These are phyloP conservation scores for Falco cherrug DNA, from an alignment of 2,797 vertebrate genomes.

Conservation along the genomic window DNA sequence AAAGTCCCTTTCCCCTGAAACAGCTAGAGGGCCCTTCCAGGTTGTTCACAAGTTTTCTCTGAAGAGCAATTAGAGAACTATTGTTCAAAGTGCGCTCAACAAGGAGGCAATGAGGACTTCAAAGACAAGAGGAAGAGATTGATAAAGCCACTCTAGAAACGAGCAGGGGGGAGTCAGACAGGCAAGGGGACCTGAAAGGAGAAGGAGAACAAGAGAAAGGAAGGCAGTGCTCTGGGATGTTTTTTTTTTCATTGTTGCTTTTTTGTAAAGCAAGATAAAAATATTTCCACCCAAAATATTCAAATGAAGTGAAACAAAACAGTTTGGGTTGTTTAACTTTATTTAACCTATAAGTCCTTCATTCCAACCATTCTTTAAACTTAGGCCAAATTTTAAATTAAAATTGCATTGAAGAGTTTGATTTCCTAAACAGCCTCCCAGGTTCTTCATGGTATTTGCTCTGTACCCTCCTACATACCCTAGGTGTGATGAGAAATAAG, in stretches of 20 bases:
- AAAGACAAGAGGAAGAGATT: conserved; percentile 30
- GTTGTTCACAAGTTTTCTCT: conserved; percentile 37
- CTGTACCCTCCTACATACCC: not conserved
- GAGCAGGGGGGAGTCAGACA: conserved; percentile 7
- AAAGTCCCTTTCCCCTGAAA: not conserved
- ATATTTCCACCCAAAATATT: not conserved
- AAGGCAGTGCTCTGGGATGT: rapidly evolving
- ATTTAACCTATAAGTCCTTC: not conserved
- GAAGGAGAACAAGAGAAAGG: not conserved
- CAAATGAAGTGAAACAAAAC: not conserved
- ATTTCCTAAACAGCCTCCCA: not conserved
- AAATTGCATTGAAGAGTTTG: not conserved
- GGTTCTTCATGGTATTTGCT: not conserved
- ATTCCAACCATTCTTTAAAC: not conserved
- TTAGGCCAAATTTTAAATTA: not conserved
- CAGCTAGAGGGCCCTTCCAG: conserved; percentile 50
- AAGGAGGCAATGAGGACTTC: conserved; percentile 28
- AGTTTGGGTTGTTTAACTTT: not conserved
- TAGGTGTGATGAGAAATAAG: rapidly evolving
- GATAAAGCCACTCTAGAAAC: conserved; percentile 29
- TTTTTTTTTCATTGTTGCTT: not conserved
- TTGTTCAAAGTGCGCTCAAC: conserved; percentile 58
- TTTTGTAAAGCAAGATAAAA: not conserved
- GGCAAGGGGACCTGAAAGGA: not conserved
- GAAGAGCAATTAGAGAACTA: conserved; percentile 63